Evolutionary conservation across 2,797 vertebrate species (phyloP), one percentile per base, ranked within the genome.

Genomic region (Phataginus tricuspis): DNA sequence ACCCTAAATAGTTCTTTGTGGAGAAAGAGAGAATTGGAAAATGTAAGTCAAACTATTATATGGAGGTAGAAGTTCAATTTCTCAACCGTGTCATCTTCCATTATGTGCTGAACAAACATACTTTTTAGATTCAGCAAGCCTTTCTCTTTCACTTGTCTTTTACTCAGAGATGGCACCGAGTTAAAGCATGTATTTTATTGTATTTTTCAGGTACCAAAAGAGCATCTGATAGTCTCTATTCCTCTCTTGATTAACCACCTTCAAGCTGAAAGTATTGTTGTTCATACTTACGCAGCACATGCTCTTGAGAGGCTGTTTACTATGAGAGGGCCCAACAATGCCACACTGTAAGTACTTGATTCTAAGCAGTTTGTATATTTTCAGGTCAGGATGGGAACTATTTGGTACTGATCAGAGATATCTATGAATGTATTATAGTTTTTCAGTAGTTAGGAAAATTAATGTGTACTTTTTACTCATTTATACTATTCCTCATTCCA

Each of bases 301-400:
- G 99, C 99, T 71, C 98, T 99, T 85, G 99, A 99, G 98, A 99
- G 99, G 90, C 98, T 99, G 6, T 99, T 99, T 96, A 99, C 99
- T 4, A 99, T 99, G 99, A 99, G 99, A 97, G 99, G 99, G 21
- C 98, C 99, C 86, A 99, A 98, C 97, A 99, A 99, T 51, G 93
- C 99, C 19, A 99, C 99, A 2, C 99, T 99, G 99, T 99, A 98
- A 99, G 99, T 98, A 96, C 45, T 51, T 45, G 39, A 14, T 23
- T 61, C 29, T 55, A 7, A 64, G 59, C 4, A 5, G 0, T 74
- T 53, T 29, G 2, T 86, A 4, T 37, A 34, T 77, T 78, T 64
- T 34, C 61, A 90, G 42, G 18, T 94, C 19, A 39, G 16, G 29
- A 23, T 85, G 9, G 19, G 45, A 53, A 7, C 29, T 18, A 1